A percentile compares a stretch with the other conserved stretches of the same genome.
Evolutionary conservation across 2,113 vertebrate species (phyloP).

Genomic region (Prunella fulvescens): DNA sequence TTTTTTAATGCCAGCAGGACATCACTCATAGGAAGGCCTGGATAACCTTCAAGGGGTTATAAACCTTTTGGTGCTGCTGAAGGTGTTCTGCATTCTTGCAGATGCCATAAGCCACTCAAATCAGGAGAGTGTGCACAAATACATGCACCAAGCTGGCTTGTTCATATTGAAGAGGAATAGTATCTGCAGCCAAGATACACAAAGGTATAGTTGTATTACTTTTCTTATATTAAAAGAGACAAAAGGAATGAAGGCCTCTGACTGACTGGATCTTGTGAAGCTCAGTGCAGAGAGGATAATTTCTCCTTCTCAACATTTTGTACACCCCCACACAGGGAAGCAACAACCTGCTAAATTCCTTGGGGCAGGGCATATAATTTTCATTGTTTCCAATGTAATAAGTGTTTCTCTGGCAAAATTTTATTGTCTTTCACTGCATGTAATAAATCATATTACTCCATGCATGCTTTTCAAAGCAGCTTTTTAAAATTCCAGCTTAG

Average conservation of each 20-base stretch:
- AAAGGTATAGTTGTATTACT: not conserved
- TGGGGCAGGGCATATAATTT: not conserved
- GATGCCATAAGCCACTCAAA: not conserved
- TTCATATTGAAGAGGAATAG: not conserved
- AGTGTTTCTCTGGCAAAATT: not conserved
- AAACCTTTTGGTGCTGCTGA: not conserved
- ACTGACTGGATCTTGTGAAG: not conserved
- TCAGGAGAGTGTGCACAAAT: not conserved
- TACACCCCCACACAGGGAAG: not conserved
- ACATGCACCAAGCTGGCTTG: not conserved
- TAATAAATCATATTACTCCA: constrained; percentile 4
- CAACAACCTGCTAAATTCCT: not conserved
- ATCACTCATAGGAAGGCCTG: not conserved
- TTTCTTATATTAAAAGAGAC: not conserved
- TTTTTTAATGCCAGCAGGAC: not conserved
- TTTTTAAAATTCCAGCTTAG: not conserved
- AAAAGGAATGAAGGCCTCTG: not conserved
- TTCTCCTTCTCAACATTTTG: not conserved
- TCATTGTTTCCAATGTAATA: not conserved
- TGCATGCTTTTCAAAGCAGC: not conserved
- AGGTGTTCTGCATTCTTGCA: not conserved
- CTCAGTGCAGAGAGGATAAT: not conserved
- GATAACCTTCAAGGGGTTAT: not conserved
- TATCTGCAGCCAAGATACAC: not conserved
- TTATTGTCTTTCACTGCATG: not conserved